Percentiles rank a stretch among this genome's conserved stretches.
These are phyloP conservation scores for Chelon labrosus DNA, from an alignment of 2,797 vertebrate genomes.

Conservation along the genomic window DNA sequence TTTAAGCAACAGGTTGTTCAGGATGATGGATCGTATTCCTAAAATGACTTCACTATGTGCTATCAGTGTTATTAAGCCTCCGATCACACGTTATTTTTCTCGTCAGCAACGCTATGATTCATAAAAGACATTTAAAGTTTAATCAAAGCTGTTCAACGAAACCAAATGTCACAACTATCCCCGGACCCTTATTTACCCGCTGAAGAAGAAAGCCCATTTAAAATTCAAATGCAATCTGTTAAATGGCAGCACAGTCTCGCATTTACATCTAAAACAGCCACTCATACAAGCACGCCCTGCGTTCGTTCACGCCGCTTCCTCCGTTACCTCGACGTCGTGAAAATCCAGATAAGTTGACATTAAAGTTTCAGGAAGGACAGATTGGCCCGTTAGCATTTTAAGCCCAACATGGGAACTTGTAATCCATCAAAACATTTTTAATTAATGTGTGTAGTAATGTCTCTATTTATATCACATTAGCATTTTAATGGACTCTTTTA, in stretches of 20 bases:
- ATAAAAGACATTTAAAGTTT: conserved; percentile 8
- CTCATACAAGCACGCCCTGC: not conserved
- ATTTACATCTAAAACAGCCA: conserved; percentile 46
- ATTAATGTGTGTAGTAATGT: not conserved
- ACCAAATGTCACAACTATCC: conserved; percentile 21
- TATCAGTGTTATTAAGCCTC: not conserved
- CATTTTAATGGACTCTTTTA: not conserved
- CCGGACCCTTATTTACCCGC: not conserved
- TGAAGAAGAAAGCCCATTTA: conserved; percentile 32
- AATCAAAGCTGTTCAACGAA: conserved; percentile 12
- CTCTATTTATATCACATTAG: not conserved
- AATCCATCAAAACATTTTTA: not conserved
- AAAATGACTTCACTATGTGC: not conserved
- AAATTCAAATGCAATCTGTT: conserved; percentile 65
- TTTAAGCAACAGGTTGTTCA: not conserved
- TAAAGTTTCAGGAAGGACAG: conserved; percentile 1
- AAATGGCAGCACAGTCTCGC: conserved; percentile 20
- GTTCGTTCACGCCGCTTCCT: conserved; percentile 5
- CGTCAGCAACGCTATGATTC: rapidly evolving
- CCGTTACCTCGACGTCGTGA: conserved; percentile 2
- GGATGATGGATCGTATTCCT: not conserved
- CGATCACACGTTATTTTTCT: not conserved
- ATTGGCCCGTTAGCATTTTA: not conserved
- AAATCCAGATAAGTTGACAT: not conserved
- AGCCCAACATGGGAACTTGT: not conserved